Evolutionary conservation across 37 sponge, comb jelly and placozoan species (phyloP).

Genomic region (Hormiphora californensis): DNA sequence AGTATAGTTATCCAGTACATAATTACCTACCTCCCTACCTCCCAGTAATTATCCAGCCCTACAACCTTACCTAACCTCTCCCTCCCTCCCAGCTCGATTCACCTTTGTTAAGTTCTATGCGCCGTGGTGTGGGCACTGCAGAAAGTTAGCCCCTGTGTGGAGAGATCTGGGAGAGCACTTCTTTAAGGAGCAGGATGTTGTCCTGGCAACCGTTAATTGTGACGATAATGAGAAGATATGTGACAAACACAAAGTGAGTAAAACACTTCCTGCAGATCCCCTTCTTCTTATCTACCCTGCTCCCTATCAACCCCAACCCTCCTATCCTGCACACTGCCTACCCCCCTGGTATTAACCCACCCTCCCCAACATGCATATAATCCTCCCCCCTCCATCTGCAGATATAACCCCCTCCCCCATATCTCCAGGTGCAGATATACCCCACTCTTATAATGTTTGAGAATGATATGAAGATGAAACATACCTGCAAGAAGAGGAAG

Average conservation of each 20-base stretch:
- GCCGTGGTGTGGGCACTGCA: slow-evolving; percentile 49
- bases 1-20: too few relatives aligned
- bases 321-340: too few relatives aligned
- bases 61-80: neutral
- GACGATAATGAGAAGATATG: slow-evolving; percentile 22
- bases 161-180: slow-evolving; percentile 7
- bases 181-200: neutral
- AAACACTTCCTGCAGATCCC: too few relatives aligned
- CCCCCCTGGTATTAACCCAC: too few relatives aligned
- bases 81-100: slow-evolving; percentile 6
- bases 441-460: slow-evolving; percentile 16
- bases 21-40: too few relatives aligned
- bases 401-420: neutral
- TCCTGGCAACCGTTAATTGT: slow-evolving; percentile 29
- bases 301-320: too few relatives aligned
- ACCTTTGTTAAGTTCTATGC: slow-evolving; percentile 52
- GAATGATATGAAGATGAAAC: slow-evolving; percentile 47
- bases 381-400: neutral
- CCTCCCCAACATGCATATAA: too few relatives aligned
- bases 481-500: slow-evolving; percentile 45
- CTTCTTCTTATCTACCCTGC: too few relatives aligned
- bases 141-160: slow-evolving; percentile 33
- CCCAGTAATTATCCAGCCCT: too few relatives aligned
- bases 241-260: slow-evolving; percentile 51
- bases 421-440: neutral